A percentile compares a stretch with the other conserved stretches of the same genome.
These are phyloP conservation scores for Aleiodes testaceus DNA, from an alignment of 2,888 invertebrate genomes.

Conservation along the genomic window DNA sequence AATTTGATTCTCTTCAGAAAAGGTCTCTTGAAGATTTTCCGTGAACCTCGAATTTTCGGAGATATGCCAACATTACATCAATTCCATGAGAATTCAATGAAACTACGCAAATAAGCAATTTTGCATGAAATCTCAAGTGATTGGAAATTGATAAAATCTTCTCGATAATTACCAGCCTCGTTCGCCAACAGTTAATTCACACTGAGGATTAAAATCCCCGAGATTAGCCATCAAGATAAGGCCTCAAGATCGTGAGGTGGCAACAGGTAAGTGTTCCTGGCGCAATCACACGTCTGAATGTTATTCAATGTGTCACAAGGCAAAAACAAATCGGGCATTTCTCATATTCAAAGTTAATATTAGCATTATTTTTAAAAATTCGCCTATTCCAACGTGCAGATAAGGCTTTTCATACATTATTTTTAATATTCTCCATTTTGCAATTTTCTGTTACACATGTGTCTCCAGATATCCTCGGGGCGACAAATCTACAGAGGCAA, in stretches of 20 bases:
- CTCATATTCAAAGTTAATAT: neutral
- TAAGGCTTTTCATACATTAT: neutral
- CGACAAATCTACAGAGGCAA: slow-evolving; percentile 35
- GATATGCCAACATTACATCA: too few relatives aligned
- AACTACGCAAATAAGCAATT: too few relatives aligned
- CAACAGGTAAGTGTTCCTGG: slow-evolving; percentile 40
- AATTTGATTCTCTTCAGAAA: too few relatives aligned
- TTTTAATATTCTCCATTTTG: slow-evolving; percentile 5
- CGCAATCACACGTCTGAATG: neutral
- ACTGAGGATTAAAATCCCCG: neutral
- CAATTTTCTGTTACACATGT: slow-evolving; percentile 29
- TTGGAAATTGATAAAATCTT: too few relatives aligned
- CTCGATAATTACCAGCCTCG: too few relatives aligned
- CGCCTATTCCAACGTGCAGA: neutral
- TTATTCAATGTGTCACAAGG: too few relatives aligned
- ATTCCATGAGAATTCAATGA: too few relatives aligned
- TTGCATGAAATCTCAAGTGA: too few relatives aligned
- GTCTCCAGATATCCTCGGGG: slow-evolving; percentile 19
- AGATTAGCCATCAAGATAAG: slow-evolving; percentile 31
- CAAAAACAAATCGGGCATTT: neutral
- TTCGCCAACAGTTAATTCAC: neutral
- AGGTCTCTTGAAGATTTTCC: too few relatives aligned
- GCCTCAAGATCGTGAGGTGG: slow-evolving; percentile 40
- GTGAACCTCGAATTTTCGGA: too few relatives aligned
- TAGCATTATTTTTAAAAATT: neutral